A percentile compares a stretch with the other conserved stretches of the same genome.
Conservation (phyloP, 2,888 invertebrate species). For the Monochamus alternatus region DNA sequence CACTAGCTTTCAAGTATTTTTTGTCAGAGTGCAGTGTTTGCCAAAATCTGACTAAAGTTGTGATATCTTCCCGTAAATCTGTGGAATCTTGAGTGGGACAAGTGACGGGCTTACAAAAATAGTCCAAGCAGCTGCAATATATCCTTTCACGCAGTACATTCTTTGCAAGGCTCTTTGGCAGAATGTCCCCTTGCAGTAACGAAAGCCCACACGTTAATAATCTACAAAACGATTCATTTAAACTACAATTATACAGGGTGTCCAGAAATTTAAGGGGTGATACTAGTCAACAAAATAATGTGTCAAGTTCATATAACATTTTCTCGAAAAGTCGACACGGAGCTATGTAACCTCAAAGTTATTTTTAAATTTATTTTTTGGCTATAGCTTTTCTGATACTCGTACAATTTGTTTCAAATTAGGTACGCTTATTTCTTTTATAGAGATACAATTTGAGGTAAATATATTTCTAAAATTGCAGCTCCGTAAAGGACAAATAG, state of each 20-base stretch:
- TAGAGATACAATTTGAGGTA: no score
- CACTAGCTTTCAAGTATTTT: slow-evolving; percentile 89
- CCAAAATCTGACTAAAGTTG: slow-evolving; percentile 94
- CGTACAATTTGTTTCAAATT: no score
- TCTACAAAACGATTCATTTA: slow-evolving; percentile 69
- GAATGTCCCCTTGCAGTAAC: slow-evolving; percentile 93
- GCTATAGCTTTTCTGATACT: no score
- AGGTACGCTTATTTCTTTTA: no score
- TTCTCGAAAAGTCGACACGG: no score
- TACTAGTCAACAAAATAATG: no score
- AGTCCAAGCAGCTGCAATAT: slow-evolving; percentile 95
- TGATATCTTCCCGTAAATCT: slow-evolving; percentile 90
- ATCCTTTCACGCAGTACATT: slow-evolving; percentile 96
- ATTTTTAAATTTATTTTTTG: no score
- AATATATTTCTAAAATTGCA: no score
- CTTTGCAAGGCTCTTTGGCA: slow-evolving; percentile 88
- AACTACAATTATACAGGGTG: neutral
- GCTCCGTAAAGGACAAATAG: neutral
- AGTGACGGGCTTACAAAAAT: slow-evolving; percentile 92
- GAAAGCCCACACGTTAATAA: slow-evolving; percentile 93
- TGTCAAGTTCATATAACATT: no score
- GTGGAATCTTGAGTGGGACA: slow-evolving; percentile 88
- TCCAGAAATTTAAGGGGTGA: neutral
- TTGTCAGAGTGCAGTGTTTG: slow-evolving; percentile 95
- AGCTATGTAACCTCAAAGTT: no score